Evolutionary conservation across 2,797 vertebrate species (phyloP), one percentile per base, ranked within the genome.

Genomic region (Falco berigora): DNA sequence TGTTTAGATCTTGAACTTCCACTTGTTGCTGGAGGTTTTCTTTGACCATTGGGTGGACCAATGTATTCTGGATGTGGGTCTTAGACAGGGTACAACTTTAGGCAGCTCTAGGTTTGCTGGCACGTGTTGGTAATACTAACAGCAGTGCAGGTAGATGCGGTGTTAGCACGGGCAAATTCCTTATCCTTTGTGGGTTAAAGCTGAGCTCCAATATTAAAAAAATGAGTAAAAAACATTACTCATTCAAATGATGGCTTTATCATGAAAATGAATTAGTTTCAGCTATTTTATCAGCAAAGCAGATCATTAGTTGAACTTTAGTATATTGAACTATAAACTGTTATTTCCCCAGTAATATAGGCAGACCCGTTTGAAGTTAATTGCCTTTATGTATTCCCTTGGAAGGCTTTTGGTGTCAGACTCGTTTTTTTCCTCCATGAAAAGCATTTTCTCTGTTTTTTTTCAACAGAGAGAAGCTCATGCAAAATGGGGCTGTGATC

Each of bases 111-210:
- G 34, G 42, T 44, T 38, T 73, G 55, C n/a, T 40, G 23, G 42
- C 50, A 30, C 23, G 11, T 32, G 22, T 14, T 83, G 44, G 12
- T 27, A 19, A 28, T 9, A 30, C 13, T 42, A 36, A 34, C 36
- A 63, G 47, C 85, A 22, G 18, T 7, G 15, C 64, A 93, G 82
- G 21, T 2, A 42, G 58, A 49, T 28, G 23, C 58, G 30, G 34
- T 0, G 0, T 11, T 69, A 21, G 30, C 34, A 63, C 59, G 73
- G 47, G 36, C 0, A 0, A 44, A 50, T 38, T 9, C 15, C 50
- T 47, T 17, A 22, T 85, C 19, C 20, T 74, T 59, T 34, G 40
- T 21, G n/a, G 36, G 12, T 64, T 91, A 52, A 90, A 86, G 44
- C 64, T 61, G 58, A 77, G 61, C 72, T 82, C 40, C 49, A 68